phyloP scores from a whole-genome alignment of 2,113 vertebrate species.

The Callipepla californica region DNA sequence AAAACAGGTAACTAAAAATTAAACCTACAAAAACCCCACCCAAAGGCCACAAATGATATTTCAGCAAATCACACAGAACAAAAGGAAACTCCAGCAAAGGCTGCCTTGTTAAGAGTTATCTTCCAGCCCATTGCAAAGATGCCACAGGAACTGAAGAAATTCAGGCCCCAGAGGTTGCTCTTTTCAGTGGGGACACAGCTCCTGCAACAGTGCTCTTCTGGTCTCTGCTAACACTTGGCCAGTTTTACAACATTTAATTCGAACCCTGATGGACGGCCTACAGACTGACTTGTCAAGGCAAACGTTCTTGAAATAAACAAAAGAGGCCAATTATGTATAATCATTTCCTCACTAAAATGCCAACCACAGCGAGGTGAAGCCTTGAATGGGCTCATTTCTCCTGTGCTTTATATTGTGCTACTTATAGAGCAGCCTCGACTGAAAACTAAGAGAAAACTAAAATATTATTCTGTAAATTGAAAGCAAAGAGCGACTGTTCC shows the following conservation, averaged over 20 bases:
- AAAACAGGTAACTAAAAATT: neutral
- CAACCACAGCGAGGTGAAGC: neutral
- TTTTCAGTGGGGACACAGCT: neutral
- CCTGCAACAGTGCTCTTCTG: neutral
- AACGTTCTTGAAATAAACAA: neutral
- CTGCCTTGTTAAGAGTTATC: neutral
- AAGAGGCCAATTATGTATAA: neutral
- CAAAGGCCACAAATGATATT: neutral
- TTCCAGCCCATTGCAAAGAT: neutral
- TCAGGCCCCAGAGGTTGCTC: neutral
- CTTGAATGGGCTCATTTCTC: neutral
- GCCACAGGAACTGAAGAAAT: neutral
- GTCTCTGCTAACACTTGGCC: neutral
- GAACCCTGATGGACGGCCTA: neutral
- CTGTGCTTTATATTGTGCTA: neutral
- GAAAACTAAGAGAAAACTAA: neutral
- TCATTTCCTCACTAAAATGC: neutral
- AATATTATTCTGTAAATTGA: neutral
- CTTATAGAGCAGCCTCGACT: neutral
- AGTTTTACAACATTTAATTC: neutral
- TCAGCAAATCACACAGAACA: neutral
- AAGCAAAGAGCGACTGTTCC: neutral
- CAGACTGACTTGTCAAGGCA: neutral
- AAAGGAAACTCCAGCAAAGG: neutral
- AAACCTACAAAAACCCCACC: rapidly evolving